phyloP scores from a whole-genome alignment of 2,113 vertebrate genomes.

The Lepidothrix coronata region DNA sequence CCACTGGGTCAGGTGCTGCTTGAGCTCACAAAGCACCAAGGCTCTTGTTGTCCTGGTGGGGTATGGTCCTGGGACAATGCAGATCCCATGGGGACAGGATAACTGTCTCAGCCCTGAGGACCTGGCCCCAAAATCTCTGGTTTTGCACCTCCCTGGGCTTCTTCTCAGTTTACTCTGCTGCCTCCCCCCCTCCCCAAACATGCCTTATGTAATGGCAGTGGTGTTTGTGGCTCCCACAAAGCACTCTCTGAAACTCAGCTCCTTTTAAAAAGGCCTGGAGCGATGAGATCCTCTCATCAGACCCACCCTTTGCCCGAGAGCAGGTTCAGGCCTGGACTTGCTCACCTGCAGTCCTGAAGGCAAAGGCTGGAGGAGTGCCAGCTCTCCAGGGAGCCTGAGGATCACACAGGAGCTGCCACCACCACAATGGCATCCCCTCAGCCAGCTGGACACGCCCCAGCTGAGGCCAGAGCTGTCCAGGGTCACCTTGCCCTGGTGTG shows the following conservation, averaged over 20 bases:
- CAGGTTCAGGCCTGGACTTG: slow-evolving; percentile 43
- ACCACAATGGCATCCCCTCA: not conserved
- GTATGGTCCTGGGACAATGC: accelerated
- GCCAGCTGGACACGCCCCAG: not conserved
- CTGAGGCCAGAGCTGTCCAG: not conserved
- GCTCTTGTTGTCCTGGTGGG: not conserved
- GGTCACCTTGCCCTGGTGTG: not conserved
- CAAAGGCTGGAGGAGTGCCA: not conserved
- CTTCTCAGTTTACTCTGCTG: not conserved
- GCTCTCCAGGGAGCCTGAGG: not conserved
- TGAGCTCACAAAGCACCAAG: not conserved
- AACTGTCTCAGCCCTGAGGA: not conserved
- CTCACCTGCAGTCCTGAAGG: not conserved
- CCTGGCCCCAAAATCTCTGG: not conserved
- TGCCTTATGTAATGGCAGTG: not conserved
- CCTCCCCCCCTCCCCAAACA: not conserved
- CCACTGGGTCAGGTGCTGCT: not conserved
- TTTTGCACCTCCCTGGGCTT: not conserved
- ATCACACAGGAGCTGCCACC: not conserved
- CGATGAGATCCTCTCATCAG: not conserved
- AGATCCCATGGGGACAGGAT: not conserved
- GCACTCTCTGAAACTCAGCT: not conserved
- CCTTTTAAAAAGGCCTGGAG: slow-evolving; percentile 1
- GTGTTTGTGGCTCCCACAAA: not conserved
- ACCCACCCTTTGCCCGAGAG: slow-evolving; percentile 27